Conservation (phyloP, 2,113 vertebrate species). For the Halichoeres trimaculatus region DNA sequence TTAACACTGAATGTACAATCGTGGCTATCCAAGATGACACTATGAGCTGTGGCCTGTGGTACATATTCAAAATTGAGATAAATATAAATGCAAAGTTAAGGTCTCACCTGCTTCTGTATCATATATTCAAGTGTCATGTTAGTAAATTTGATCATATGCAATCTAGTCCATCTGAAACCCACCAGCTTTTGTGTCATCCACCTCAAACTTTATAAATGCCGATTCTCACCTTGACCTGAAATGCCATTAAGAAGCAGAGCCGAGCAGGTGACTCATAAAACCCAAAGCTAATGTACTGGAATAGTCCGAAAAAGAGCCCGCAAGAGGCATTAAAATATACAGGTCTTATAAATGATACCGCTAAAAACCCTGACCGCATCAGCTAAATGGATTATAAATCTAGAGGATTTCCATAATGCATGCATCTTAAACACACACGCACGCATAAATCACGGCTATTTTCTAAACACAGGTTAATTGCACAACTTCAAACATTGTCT, state of each 20-base stretch:
- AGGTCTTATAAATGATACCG: conserved; percentile 96
- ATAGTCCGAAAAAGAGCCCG: conserved; percentile 87
- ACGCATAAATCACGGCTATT: conserved; percentile 96
- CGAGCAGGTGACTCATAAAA: conserved; percentile 88
- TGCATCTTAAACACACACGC: conserved; percentile 93
- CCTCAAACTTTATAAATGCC: conserved; percentile 89
- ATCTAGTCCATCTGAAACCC: conserved; percentile 59
- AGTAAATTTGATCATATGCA: conserved; percentile 35
- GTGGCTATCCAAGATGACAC: too few relatives aligned
- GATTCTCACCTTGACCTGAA: conserved; percentile 88
- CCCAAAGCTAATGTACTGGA: conserved; percentile 90
- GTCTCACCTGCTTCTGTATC: background rate
- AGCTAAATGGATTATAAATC: conserved; percentile 99
- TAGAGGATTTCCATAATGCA: conserved; percentile 97
- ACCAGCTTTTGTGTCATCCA: conserved; percentile 72
- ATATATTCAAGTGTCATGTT: conserved; percentile 24
- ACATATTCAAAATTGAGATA: too few relatives aligned
- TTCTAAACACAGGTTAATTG: conserved; percentile 99
- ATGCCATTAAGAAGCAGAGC: conserved; percentile 76
- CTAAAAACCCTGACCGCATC: conserved; percentile 96
- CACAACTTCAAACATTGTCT: conserved; percentile 91
- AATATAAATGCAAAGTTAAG: too few relatives aligned
- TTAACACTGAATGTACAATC: too few relatives aligned
- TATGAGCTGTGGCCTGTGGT: too few relatives aligned
- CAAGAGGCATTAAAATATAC: conserved; percentile 93